These are phyloP conservation scores for Semotilus atromaculatus DNA, from an alignment of 2,797 vertebrate genomes.

Conservation along the genomic window DNA sequence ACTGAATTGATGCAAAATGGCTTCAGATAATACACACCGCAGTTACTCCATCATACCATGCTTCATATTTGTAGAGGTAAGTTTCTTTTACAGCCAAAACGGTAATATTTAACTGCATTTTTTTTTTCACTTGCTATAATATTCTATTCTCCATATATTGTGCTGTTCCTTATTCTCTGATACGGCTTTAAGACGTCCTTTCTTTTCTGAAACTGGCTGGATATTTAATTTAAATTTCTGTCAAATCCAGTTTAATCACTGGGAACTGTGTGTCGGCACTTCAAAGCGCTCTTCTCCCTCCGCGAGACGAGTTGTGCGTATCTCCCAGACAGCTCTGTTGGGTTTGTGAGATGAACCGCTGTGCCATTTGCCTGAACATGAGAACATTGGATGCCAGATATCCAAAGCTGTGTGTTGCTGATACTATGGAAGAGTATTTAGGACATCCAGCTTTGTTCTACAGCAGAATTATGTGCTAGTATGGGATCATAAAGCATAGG, in stretches of 20 bases:
- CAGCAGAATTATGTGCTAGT: not conserved
- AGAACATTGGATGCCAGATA: conserved; percentile 9
- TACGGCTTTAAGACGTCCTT: not conserved
- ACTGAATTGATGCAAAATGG: conserved; percentile 81
- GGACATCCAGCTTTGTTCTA: not conserved
- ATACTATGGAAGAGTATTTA: conserved; percentile 30
- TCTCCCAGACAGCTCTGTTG: conserved; percentile 23
- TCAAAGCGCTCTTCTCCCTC: conserved; percentile 46
- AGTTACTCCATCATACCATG: conserved; percentile 99
- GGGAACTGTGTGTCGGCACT: conserved; percentile 56
- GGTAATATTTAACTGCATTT: not conserved
- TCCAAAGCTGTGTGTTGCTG: conserved; percentile 29
- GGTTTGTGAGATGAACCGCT: conserved; percentile 14
- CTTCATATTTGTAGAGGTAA: conserved; percentile 98
- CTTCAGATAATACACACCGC: conserved; percentile 92
- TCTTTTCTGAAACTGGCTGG: conserved; percentile 57
- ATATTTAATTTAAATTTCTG: conserved; percentile 74
- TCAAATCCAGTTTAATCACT: conserved; percentile 75
- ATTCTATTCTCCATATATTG: not conserved
- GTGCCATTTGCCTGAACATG: conserved; percentile 12
- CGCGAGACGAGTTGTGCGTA: conserved; percentile 3
- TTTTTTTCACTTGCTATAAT: not conserved
- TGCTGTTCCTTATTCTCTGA: conserved; percentile 11
- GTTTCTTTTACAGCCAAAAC: conserved; percentile 57
- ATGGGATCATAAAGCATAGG: not conserved